Evolutionary conservation across 2,113 vertebrate species (phyloP), one percentile per base, ranked within the genome.

Genomic region (Lycocorax pyrrhopterus): DNA sequence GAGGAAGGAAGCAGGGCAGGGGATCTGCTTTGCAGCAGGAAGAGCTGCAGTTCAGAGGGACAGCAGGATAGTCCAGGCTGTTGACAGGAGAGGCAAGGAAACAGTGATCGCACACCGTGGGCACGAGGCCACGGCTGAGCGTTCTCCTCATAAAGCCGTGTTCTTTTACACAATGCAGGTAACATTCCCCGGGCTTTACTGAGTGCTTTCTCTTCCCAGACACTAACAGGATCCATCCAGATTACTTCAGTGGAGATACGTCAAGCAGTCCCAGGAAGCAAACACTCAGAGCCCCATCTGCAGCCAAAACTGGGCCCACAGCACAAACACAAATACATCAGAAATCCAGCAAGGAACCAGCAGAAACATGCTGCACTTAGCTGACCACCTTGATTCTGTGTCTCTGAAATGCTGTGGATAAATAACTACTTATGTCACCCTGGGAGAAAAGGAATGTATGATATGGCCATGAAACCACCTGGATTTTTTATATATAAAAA

Each of bases 391-490:
- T 84, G 64, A 78, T 66, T 89, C 73, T 64, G 52, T 53, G 68
- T 87, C 93, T 94, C 83, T 90, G 83, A 90, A 96, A 94, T 52
- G 69, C 88, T 41, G 18, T 69, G 92, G 88, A 86, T 95, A 94
- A 97, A 93, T 96, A 92, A 96, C 90, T 94, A 84, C 92, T 95
- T 93, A 92, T 93, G 90, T 95, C 92, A 90, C 86, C 41, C 69
- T 78, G 80, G 93, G 96, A 95, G 76, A 96, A 96, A 84, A 96
- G 94, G 96, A 96, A 97, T 97, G 92, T 49, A 93, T 75, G 95
- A 94, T 95, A 96, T 83, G 90, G 92, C 85, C 93, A 86, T 23
- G 68, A 92, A 96, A 93, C 94, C 94, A 95, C 94, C 94, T 95
- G 93, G 96, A 92, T 88, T 84, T 90, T 92, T 94, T 90, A 92